phyloP scores from a whole-genome alignment of 2,888 invertebrate species.

The Halocaridina rubra region DNA sequence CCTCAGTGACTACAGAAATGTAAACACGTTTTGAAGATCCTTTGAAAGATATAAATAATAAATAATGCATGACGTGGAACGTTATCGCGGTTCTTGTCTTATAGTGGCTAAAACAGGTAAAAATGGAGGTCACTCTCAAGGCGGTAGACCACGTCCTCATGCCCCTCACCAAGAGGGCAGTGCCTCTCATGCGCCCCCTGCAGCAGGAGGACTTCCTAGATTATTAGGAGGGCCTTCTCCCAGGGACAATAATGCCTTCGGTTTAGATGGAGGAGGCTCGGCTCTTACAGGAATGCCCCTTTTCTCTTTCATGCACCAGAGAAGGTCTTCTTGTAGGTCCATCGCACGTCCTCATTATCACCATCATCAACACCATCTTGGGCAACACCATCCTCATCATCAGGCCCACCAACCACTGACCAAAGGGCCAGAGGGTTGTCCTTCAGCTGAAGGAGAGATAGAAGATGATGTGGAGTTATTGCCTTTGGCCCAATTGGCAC shows the following conservation, averaged over 20 bases:
- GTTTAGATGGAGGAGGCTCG: slow-evolving; percentile 9
- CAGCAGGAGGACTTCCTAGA: background rate
- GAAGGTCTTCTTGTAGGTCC: slow-evolving; percentile 16
- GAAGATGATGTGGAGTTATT: slow-evolving; percentile 65
- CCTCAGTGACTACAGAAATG: too few species aligned
- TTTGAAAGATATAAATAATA: too few species aligned
- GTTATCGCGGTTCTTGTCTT: slow-evolving; percentile 53
- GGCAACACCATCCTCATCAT: background rate
- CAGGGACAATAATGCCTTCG: background rate
- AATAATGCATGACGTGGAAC: slow-evolving; percentile 58
- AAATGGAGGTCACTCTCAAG: slow-evolving; percentile 25
- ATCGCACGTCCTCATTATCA: slow-evolving; percentile 3
- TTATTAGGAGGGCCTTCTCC: background rate
- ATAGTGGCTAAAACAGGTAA: slow-evolving; percentile 35
- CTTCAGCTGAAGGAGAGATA: background rate
- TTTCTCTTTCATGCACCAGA: slow-evolving; percentile 43
- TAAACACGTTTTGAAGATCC: too few species aligned
- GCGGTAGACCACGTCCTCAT: background rate
- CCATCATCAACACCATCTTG: slow-evolving; percentile 20
- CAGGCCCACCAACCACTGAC: slow-evolving; percentile 28
- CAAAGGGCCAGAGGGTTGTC: background rate
- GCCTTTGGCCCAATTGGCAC: slow-evolving; percentile 80
- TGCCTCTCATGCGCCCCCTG: background rate
- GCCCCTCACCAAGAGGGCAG: background rate
- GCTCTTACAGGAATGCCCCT: slow-evolving; percentile 41